A percentile compares a stretch with the other conserved stretches of the same genome.
phyloP scores from a whole-genome alignment of 1,140 invertebrate genomes.

The Sitophilus oryzae region DNA sequence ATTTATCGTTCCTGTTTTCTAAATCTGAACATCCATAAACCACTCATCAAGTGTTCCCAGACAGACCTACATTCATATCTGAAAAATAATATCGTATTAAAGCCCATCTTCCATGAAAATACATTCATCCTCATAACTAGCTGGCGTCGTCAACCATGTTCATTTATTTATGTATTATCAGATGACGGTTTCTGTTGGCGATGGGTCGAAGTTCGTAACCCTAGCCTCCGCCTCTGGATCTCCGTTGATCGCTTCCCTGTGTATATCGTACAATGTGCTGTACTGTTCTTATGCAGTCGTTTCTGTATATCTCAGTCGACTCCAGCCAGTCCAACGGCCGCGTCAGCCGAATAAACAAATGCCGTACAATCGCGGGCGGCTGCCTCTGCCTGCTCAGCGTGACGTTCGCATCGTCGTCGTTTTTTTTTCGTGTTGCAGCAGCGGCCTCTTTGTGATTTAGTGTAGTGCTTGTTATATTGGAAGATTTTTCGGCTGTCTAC shows the following conservation, averaged over 20 bases:
- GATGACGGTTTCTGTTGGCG: too few species aligned
- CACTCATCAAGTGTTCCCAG: too few species aligned
- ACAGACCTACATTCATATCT: too few species aligned
- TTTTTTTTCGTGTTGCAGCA: slow-evolving; percentile 1
- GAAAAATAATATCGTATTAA: too few species aligned
- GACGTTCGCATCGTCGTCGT: slow-evolving; percentile 8
- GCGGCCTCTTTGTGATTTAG: not conserved
- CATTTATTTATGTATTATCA: too few species aligned
- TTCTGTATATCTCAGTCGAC: slow-evolving; percentile 13
- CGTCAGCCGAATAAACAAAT: slow-evolving; percentile 12
- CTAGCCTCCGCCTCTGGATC: slow-evolving; percentile 10
- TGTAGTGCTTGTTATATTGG: not conserved
- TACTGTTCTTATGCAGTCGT: slow-evolving; percentile 21
- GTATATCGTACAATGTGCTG: slow-evolving; percentile 13
- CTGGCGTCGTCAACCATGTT: too few species aligned
- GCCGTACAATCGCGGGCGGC: slow-evolving; percentile 8
- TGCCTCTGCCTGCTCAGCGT: slow-evolving; percentile 10
- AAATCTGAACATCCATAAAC: too few species aligned
- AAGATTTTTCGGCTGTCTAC: not conserved
- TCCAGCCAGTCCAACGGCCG: slow-evolving; percentile 6
- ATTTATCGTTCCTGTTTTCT: too few species aligned
- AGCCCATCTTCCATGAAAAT: too few species aligned
- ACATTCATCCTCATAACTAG: too few species aligned
- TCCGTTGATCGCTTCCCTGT: slow-evolving; percentile 9
- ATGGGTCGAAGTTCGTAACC: too few species aligned